Base-by-base conservation (phyloP, 2,888 invertebrate genomes). In the Melangyna quadrimaculata region DNA sequence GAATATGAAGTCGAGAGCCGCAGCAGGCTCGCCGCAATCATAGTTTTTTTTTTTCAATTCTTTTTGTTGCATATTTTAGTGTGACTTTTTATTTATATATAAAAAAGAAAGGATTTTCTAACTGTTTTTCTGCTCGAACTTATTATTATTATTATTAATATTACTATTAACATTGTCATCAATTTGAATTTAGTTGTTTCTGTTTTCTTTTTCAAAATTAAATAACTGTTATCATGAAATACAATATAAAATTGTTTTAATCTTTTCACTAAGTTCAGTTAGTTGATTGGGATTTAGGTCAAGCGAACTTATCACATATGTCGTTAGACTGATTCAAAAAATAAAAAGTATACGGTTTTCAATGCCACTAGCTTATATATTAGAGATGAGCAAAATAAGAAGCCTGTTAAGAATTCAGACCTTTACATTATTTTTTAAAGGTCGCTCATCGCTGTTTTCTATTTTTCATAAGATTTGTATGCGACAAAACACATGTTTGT, bases 1-100 rank as follows among this genome's bases (percentile, higher is more conserved):
- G 0, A 89, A 88, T 27, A 51, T 72, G 22, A 63, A 43, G 2
- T 57, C 70, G 0, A n/a, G 29, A 35, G 35, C 19, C 4, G 63
- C 77, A 32, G 5, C 48, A 40, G 37, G 37, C 1, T 67, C 71
- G 6, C 59, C 72, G 7, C 59, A 55, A n/a, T 71, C 74, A 14
- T 74, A 71, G 67, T 43, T 5, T 24, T 53, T 35, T 43, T 5
- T 24, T 53, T 35, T 22, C 40, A 70, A 40, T 63, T 57, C n/a
- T 12, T 3, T 22, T 45, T 71, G 65, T 67, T 81, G 35, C 22
- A 53, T 69, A 70, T 70, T 55, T 70, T 24, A 7, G 37, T 67
- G 67, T 51, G 17, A 51, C 67, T 45, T 35, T 51, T 55, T 19
- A 35, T 35, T 69, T 35, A 35, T 35, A 35, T 12, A 12, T 35